phyloP scores from a whole-genome alignment of 2,113 vertebrate genomes.

The Aldabrachelys gigantea region DNA sequence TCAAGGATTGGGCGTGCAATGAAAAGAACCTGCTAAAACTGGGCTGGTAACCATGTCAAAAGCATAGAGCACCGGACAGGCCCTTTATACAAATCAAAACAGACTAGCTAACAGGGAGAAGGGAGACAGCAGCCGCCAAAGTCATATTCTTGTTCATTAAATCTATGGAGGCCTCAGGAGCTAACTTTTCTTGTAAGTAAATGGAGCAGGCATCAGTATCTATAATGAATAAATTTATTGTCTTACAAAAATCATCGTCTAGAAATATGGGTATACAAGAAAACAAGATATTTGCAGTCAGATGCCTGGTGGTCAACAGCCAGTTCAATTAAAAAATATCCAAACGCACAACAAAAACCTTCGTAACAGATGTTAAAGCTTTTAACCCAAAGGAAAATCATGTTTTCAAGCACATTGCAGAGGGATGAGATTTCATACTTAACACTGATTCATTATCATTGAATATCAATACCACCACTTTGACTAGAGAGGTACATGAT shows the following conservation, averaged over 20 bases:
- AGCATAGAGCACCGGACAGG: not conserved
- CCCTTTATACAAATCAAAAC: not conserved
- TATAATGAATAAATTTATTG: conserved; percentile 99
- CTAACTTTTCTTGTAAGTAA: conserved; percentile 76
- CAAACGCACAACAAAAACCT: conserved; percentile 82
- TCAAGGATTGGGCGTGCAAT: not conserved
- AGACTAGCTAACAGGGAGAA: conserved; percentile 42
- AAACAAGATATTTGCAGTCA: conserved; percentile 88
- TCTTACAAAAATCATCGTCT: conserved; percentile 96
- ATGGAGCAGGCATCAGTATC: conserved; percentile 81
- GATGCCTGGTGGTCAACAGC: conserved; percentile 91
- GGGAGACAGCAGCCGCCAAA: conserved; percentile 68
- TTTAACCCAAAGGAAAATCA: conserved; percentile 87
- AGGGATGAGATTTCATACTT: conserved; percentile 79
- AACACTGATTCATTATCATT: conserved; percentile 86
- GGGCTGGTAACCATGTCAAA: not conserved
- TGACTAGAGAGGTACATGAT: conserved; percentile 82
- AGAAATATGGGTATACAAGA: conserved; percentile 98
- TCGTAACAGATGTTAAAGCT: conserved; percentile 91
- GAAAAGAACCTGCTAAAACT: not conserved
- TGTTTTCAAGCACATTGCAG: conserved; percentile 76
- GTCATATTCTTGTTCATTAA: conserved; percentile 76
- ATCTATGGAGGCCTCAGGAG: conserved; percentile 73
- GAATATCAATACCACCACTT: conserved; percentile 81
- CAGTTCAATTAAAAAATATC: conserved; percentile 84